Percentiles rank a stretch among this genome's conserved stretches.
These are phyloP conservation scores for Myoxocephalus aenaeus DNA, from an alignment of 2,797 vertebrate species.

Conservation along the genomic window DNA sequence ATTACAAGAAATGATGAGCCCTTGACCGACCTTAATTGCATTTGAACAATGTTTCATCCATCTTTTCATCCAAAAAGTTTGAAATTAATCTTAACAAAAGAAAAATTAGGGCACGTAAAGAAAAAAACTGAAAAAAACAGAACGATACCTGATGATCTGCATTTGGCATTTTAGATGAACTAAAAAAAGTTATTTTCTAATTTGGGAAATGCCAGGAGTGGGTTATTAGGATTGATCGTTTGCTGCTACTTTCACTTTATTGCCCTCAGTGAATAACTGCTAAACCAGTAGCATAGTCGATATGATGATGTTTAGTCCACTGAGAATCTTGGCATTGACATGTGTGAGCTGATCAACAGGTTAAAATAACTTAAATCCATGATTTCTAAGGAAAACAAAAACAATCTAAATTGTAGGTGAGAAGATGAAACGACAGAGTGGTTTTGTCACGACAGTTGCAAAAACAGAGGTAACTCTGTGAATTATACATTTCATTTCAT, in stretches of 20 bases:
- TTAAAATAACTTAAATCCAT: slow-evolving; percentile 48
- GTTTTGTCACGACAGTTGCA: slow-evolving; percentile 77
- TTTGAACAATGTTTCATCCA: slow-evolving; percentile 68
- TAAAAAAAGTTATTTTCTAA: slow-evolving; percentile 47
- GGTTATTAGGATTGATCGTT: slow-evolving; percentile 55
- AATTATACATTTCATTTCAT: slow-evolving; percentile 85
- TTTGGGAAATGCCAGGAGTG: slow-evolving; percentile 64
- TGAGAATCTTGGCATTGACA: slow-evolving; percentile 76
- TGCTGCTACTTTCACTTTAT: slow-evolving; percentile 75
- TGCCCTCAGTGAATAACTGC: slow-evolving; percentile 75
- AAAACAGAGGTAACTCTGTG: slow-evolving; percentile 84
- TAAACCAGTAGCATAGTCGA: slow-evolving; percentile 62
- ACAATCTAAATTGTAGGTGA: slow-evolving; percentile 53
- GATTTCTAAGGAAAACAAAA: slow-evolving; percentile 33
- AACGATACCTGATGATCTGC: slow-evolving; percentile 70
- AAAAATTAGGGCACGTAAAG: slow-evolving; percentile 61
- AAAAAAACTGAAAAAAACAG: slow-evolving; percentile 25
- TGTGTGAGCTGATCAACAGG: slow-evolving; percentile 58
- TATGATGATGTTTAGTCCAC: slow-evolving; percentile 62
- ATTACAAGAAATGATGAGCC: slow-evolving; percentile 81
- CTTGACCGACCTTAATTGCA: slow-evolving; percentile 82
- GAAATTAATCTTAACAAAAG: slow-evolving; percentile 29
- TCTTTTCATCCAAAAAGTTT: slow-evolving; percentile 41
- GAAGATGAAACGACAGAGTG: slow-evolving; percentile 68
- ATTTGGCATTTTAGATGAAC: slow-evolving; percentile 71